Conservation (phyloP, 2,888 invertebrate species). For the Petrolisthes cinctipes region DNA sequence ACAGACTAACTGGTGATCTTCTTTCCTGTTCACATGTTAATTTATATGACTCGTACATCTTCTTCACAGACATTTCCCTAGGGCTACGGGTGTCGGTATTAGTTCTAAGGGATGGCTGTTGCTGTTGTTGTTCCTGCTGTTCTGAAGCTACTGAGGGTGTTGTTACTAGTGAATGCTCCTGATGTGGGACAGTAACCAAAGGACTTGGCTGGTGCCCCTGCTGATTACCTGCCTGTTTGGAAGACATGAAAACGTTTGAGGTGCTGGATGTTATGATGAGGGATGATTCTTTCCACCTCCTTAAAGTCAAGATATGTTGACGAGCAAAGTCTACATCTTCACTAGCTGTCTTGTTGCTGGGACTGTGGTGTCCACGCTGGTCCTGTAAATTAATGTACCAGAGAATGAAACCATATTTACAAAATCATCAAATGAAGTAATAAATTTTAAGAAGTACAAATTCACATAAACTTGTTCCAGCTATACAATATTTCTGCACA, state of each 20-base stretch:
- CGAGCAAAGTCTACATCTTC: conserved; percentile 32
- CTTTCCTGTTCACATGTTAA: conserved; percentile 37
- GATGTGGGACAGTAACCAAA: background rate
- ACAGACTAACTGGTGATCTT: conserved; percentile 46
- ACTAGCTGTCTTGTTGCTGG: conserved; percentile 52
- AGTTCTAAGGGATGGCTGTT: background rate
- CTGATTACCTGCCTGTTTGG: no score
- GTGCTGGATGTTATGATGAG: no score
- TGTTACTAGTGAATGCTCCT: background rate
- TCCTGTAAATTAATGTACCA: conserved; percentile 28
- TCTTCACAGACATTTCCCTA: conserved; percentile 44
- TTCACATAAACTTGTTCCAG: background rate
- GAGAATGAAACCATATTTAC: background rate
- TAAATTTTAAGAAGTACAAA: background rate
- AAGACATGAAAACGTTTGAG: no score
- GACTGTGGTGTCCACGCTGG: conserved; percentile 43
- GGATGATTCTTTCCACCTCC: background rate
- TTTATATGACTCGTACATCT: conserved; percentile 47
- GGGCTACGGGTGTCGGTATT: background rate
- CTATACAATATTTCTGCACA: background rate
- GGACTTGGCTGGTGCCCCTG: no score
- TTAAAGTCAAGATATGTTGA: conserved; percentile 33
- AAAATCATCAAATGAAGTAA: background rate
- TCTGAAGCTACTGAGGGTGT: background rate
- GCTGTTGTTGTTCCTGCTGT: conserved; percentile 18